Percentiles rank a stretch among this genome's conserved stretches.
These are phyloP conservation scores for Balearica regulorum DNA, from an alignment of 2,797 vertebrate species.

Conservation along the genomic window DNA sequence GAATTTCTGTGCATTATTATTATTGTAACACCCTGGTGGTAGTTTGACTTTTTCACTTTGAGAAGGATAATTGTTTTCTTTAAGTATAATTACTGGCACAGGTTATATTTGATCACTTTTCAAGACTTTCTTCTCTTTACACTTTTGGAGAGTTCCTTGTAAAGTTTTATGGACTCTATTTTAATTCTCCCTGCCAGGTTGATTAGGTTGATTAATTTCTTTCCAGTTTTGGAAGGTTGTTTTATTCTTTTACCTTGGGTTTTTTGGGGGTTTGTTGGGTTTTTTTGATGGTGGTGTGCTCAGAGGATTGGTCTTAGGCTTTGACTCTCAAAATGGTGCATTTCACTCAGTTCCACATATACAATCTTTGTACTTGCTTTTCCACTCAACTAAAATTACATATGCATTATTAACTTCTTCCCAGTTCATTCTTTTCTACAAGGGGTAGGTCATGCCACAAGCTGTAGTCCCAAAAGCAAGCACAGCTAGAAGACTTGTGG, in stretches of 20 bases:
- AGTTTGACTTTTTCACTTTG: background rate
- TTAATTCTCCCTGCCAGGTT: background rate
- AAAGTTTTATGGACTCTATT: slow-evolving; percentile 11
- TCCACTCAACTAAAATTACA: background rate
- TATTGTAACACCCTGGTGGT: slow-evolving; percentile 8
- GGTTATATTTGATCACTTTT: slow-evolving; percentile 12
- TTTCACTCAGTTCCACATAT: background rate
- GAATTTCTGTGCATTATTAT: background rate
- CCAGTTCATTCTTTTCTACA: background rate
- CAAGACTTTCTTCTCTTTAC: slow-evolving; percentile 19
- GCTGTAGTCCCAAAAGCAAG: background rate
- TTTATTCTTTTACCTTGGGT: background rate
- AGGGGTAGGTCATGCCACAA: background rate
- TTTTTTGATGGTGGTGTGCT: background rate
- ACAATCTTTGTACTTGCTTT: background rate
- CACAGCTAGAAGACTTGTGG: background rate
- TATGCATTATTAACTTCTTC: background rate
- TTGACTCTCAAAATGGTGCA: background rate
- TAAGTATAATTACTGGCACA: background rate
- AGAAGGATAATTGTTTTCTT: slow-evolving; percentile 7
- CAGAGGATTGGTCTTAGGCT: background rate
- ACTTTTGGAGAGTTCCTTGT: background rate
- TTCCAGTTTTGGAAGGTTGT: background rate
- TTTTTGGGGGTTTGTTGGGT: no score
- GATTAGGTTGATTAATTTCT: background rate